Evolutionary conservation across 1,140 invertebrate genomes (phyloP).

Genomic region (Samia ricini): DNA sequence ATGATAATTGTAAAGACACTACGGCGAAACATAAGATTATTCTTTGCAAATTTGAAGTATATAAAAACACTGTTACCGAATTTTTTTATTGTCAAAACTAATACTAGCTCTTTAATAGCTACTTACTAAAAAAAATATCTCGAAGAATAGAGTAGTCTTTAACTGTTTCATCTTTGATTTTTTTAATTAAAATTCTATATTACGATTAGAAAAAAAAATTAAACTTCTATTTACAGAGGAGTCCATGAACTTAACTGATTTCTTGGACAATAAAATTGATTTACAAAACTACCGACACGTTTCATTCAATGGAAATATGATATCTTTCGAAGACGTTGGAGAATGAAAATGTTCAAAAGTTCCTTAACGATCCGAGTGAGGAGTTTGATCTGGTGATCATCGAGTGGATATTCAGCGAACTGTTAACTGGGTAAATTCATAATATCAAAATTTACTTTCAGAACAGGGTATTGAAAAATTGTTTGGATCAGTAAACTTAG

Average conservation of each 20-base stretch:
- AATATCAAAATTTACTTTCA: neutral
- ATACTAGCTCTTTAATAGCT: neutral
- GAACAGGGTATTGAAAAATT: no score
- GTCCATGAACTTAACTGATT: neutral
- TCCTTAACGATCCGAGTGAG: conserved; percentile 18
- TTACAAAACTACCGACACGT: neutral
- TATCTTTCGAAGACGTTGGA: neutral
- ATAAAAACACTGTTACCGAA: neutral
- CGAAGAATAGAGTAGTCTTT: neutral
- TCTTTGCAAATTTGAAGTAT: neutral
- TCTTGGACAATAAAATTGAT: neutral
- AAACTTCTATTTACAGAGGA: neutral
- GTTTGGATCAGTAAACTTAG: no score
- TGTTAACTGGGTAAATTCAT: conserved; percentile 16
- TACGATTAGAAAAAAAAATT: no score
- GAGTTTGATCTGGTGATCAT: conserved; percentile 24
- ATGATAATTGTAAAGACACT: no score
- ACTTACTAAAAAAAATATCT: neutral
- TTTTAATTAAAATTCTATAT: no score
- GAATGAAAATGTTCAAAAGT: conserved; percentile 12
- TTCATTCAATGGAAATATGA: neutral
- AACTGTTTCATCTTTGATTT: no score
- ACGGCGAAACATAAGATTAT: no score
- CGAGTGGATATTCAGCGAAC: conserved; percentile 27
- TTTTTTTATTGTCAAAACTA: neutral